Conservation (phyloP, 2,888 invertebrate species). For the Drosophila mimica region DNA sequence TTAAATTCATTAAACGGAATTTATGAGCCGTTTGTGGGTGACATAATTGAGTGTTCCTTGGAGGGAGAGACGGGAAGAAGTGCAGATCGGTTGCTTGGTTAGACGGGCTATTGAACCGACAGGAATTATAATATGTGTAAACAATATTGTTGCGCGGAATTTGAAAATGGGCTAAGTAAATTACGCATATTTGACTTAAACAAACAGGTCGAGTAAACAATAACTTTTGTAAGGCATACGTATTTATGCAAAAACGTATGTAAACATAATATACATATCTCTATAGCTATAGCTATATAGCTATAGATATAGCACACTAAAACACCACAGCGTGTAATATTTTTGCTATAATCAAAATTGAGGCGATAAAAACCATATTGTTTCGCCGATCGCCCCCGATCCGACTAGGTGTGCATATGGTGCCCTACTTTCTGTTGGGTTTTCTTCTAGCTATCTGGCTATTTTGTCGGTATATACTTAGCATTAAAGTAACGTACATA, state of each 20-base stretch:
- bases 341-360: constrained; percentile 73
- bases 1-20: constrained; percentile 77
- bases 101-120: constrained; percentile 26
- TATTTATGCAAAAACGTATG: constrained; percentile 1
- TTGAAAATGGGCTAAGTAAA: constrained; percentile 75
- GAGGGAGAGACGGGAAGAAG: background rate
- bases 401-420: constrained; percentile 71
- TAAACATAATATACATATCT: constrained; percentile 22
- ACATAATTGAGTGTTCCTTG: constrained; percentile 62
- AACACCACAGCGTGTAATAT: constrained; percentile 72
- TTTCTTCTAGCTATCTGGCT: constrained; percentile 9
- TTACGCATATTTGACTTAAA: constrained; percentile 64
- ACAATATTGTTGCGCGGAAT: constrained; percentile 57
- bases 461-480: constrained; percentile 31
- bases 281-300: no score
- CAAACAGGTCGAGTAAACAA: constrained; percentile 70
- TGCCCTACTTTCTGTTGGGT: constrained; percentile 64
- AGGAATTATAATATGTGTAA: constrained; percentile 45
- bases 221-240: constrained; percentile 50
- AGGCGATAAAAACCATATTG: constrained; percentile 79
- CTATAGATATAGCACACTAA: background rate
- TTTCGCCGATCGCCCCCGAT: constrained; percentile 43
- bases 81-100: background rate
- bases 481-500: constrained; percentile 51
- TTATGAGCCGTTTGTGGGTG: constrained; percentile 73